These are phyloP conservation scores for Lagodon rhomboides DNA, from an alignment of 2,797 vertebrate species.

Conservation along the genomic window DNA sequence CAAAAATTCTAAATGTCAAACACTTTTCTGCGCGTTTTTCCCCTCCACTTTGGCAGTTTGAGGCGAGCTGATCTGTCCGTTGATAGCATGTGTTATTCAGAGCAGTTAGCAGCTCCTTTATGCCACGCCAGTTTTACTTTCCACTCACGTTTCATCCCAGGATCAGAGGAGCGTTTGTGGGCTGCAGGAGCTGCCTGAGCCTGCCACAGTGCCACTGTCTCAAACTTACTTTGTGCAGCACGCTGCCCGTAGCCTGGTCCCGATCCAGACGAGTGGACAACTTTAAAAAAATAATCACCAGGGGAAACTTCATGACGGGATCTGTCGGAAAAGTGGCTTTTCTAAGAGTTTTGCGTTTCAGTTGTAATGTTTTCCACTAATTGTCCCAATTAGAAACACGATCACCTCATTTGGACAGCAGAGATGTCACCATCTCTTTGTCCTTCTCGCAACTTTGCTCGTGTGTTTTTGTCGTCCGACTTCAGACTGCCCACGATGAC, in stretches of 20 bases:
- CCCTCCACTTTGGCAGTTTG: conserved; percentile 27
- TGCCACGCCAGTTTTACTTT: conserved; percentile 84
- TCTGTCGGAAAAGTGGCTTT: not conserved
- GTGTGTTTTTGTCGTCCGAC: not conserved
- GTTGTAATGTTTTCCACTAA: not conserved
- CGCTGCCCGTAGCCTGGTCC: conserved; percentile 18
- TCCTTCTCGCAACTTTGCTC: not conserved
- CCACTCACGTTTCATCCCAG: conserved; percentile 87
- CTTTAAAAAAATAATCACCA: not conserved
- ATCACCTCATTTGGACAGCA: not conserved
- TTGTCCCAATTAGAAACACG: not conserved
- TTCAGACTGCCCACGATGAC: conserved; percentile 1
- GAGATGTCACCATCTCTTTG: not conserved
- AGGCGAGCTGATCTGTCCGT: conserved; percentile 21
- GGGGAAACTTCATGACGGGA: not conserved
- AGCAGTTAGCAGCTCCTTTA: conserved; percentile 73
- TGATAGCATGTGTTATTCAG: conserved; percentile 61
- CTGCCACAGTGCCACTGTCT: conserved; percentile 64
- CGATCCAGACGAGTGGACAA: not conserved
- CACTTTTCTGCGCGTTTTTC: conserved; percentile 34
- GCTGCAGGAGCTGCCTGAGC: conserved; percentile 69
- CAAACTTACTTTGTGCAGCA: conserved; percentile 72
- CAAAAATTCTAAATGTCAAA: not conserved
- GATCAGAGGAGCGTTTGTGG: conserved; percentile 83
- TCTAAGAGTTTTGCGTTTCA: not conserved